phyloP scores from a whole-genome alignment of 2,113 vertebrate species.

The Cinclus cinclus region DNA sequence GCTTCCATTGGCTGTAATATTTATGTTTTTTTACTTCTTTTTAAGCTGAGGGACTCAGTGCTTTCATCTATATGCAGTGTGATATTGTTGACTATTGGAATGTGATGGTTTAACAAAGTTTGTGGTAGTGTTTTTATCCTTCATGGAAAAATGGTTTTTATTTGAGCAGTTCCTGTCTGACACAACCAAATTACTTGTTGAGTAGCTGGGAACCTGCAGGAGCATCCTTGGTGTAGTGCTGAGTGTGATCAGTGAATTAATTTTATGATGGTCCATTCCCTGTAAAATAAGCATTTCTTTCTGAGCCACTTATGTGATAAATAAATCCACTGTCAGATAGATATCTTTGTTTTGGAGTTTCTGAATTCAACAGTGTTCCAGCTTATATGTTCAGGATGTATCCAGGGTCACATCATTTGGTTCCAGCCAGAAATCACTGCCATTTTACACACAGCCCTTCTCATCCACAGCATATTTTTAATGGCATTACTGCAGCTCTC shows the following conservation, averaged over 20 bases:
- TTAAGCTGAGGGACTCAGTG: neutral
- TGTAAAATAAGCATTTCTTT: neutral
- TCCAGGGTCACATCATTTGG: neutral
- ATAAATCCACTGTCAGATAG: neutral
- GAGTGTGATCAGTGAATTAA: neutral
- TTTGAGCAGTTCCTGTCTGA: neutral
- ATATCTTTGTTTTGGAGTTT: neutral
- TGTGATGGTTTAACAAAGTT: neutral
- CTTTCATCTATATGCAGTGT: neutral
- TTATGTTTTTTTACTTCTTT: neutral
- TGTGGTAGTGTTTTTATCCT: neutral
- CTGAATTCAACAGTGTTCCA: accelerated
- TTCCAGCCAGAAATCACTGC: neutral
- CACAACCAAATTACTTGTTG: neutral
- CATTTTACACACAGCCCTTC: neutral
- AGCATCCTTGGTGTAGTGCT: neutral
- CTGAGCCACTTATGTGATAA: neutral
- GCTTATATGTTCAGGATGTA: neutral
- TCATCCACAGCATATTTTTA: neutral
- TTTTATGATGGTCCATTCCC: neutral
- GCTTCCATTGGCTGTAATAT: neutral
- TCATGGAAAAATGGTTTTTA: neutral
- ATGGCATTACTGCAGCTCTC: neutral
- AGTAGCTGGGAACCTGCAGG: neutral
- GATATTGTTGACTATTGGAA: neutral